Base-by-base conservation (phyloP, 2,888 invertebrate species). In the Smittia sp. region DNA sequence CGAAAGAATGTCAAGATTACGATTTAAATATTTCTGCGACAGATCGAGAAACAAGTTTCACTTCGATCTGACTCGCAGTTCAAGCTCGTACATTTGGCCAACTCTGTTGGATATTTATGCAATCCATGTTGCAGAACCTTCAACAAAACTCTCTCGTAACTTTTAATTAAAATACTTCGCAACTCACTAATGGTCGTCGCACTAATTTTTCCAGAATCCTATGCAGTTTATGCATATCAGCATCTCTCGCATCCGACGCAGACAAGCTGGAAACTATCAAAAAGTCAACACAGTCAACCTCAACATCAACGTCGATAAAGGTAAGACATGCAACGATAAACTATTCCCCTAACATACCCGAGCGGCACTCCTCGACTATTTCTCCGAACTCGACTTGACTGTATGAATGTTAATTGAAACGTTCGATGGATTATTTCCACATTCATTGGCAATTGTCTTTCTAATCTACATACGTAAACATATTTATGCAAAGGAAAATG, bases 1-100 rank as follows among this genome's bases (percentile, higher is more conserved):
- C 58, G 58, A 58, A 58, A 58, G 58, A 58, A 58, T 58, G 58
- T 58, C 58, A 58, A 58, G 58, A 58, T 1, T 58, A n/a, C 6
- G 22, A 58, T 9, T 20, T 58, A 11, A 20, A 58, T 58, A 58
- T 58, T 58, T 22, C 22, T 58, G 22, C 18, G 18, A 13, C 11
- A 3, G n/a, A 18, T n/a, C 11, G 11, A 32, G 9, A 32, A 32
- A 32, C 32, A 3, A 32, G 32, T 32, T 32, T 32, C 9, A 32
- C 9, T n/a, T n/a, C n/a, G n/a, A n/a, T n/a, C n/a, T n/a, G n/a
- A n/a, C n/a, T n/a, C n/a, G n/a, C n/a, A n/a, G n/a, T n/a, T n/a
- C n/a, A n/a, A n/a, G n/a, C n/a, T n/a, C n/a, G n/a, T n/a, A n/a
- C n/a, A n/a, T n/a, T n/a, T n/a, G n/a, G n/a, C n/a, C n/a, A n/a